phyloP scores from a whole-genome alignment of 2,888 invertebrate genomes.

The Ornithoptera priamus region DNA sequence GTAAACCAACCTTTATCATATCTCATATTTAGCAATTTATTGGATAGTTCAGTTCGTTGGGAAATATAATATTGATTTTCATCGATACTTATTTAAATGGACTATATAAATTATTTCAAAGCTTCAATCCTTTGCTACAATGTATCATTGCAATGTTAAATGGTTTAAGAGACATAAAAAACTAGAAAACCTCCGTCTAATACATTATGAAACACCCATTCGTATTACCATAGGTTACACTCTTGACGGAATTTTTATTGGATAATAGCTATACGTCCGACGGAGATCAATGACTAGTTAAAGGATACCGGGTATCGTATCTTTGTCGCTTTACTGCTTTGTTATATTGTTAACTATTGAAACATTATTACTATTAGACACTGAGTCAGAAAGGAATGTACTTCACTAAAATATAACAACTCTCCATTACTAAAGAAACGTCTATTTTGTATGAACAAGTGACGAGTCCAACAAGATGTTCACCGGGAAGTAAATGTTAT shows the following conservation, averaged over 20 bases:
- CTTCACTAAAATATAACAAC: neutral
- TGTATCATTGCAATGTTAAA: too few species aligned
- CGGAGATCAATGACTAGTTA: conserved; percentile 20
- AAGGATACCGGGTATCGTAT: conserved; percentile 18
- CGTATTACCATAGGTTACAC: neutral
- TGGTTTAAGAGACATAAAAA: neutral
- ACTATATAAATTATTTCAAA: too few species aligned
- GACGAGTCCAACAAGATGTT: neutral
- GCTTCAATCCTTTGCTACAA: too few species aligned
- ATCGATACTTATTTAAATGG: too few species aligned
- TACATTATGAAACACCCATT: neutral
- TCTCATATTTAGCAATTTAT: too few species aligned
- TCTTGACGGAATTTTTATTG: conserved; percentile 20
- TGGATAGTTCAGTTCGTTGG: too few species aligned
- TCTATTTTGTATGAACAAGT: too few species aligned
- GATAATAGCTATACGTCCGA: conserved; percentile 19
- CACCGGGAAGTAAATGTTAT: neutral
- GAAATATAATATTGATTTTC: too few species aligned
- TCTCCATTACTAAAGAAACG: too few species aligned
- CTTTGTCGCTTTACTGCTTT: conserved; percentile 3
- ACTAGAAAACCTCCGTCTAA: neutral
- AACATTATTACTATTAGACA: conserved; percentile 8
- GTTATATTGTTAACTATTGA: conserved; percentile 16
- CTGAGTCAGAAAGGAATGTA: neutral
- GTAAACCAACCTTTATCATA: too few species aligned